Conservation (phyloP, 30 jellyfish, hydroid and myxozoan genomes). For the Aurelia coerulea region DNA sequence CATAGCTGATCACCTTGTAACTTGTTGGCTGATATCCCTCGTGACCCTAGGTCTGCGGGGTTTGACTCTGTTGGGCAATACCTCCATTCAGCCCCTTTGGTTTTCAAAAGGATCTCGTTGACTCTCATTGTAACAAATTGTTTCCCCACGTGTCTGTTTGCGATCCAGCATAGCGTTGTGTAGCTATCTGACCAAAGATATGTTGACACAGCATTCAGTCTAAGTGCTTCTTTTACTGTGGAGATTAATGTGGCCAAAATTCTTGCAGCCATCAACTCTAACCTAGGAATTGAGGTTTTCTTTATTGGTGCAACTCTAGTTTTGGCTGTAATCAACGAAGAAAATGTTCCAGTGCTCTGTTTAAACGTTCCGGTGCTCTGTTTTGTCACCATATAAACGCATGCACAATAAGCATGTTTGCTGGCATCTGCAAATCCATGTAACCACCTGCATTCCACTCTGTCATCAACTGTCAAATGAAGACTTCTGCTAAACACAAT, state of each 20-base stretch:
- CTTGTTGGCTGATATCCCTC: slow-evolving; percentile 18
- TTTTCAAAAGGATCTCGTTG: background rate
- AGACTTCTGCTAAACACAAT: background rate
- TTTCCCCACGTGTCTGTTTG: slow-evolving; percentile 7
- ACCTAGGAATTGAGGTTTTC: background rate
- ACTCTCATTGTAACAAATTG: slow-evolving; percentile 16
- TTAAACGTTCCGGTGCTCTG: background rate
- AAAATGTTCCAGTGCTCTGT: background rate
- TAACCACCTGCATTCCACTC: background rate
- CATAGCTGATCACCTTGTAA: slow-evolving; percentile 4
- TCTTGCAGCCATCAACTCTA: slow-evolving; percentile 11
- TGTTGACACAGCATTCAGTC: background rate
- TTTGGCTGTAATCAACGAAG: slow-evolving; percentile 3
- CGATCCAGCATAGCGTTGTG: slow-evolving; percentile 10
- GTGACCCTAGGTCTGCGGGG: slow-evolving; percentile 52
- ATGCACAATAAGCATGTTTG: slow-evolving; percentile 13
- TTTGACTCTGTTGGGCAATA: slow-evolving; percentile 38
- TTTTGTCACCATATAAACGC: background rate
- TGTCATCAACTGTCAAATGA: background rate
- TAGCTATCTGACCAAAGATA: slow-evolving; percentile 4
- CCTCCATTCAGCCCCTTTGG: slow-evolving; percentile 8
- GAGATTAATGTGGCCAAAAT: background rate
- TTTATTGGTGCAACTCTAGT: slow-evolving; percentile 14
- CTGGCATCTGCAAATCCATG: slow-evolving; percentile 27
- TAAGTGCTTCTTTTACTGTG: slow-evolving; percentile 1